Evolutionary conservation across 2,888 invertebrate species (phyloP), one percentile per base, ranked within the genome.

Genomic region (Xylocampa areola): DNA sequence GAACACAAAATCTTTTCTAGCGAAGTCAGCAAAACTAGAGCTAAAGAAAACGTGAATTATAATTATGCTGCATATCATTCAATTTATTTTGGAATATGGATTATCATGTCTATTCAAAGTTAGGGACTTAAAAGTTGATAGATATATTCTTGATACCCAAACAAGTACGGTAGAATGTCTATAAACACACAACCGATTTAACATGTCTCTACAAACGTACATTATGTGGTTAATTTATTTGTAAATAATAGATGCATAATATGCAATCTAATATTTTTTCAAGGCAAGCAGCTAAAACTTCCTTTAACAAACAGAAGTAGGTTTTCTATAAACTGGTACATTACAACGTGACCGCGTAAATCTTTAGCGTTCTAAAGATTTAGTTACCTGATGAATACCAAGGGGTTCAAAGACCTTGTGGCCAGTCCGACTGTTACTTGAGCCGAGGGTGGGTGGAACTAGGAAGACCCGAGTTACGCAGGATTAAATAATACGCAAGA

Each of bases 371-470:
- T 30, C 41, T 51, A 48, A 39, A 35, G 33, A 57, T 41, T 52
- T 30, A 30, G 40, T 60, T 62, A 25, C 33, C 50, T 63, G 60
- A 61, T 36, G 44, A 62, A 65, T 54, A 54, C 51, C 65, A 50
- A 13, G 35, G 3, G 41, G 73, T 73, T 73, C 73, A 75, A 58
- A 61, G 59, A 68, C 58, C 68, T 60, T 44, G 16, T 51, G 37
- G 57, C 49, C 29, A 36, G 62, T 52, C 30, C 16, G 37, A 57
- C 49, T 52, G 59, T 44, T 55, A 64, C 52, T 47, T 52, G 64
- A 73, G 57, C 37, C 55, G 40, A 54, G 37, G 60, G 59, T 59
- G 63, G 61, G 39, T 53, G 51, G 44, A 33, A 57, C 53, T 53
- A 3, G 36, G 53, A 63, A 68, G 44, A 55, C 41, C 33, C 36